phyloP scores from a whole-genome alignment of 2,113 vertebrate species.

The Spea bombifrons region DNA sequence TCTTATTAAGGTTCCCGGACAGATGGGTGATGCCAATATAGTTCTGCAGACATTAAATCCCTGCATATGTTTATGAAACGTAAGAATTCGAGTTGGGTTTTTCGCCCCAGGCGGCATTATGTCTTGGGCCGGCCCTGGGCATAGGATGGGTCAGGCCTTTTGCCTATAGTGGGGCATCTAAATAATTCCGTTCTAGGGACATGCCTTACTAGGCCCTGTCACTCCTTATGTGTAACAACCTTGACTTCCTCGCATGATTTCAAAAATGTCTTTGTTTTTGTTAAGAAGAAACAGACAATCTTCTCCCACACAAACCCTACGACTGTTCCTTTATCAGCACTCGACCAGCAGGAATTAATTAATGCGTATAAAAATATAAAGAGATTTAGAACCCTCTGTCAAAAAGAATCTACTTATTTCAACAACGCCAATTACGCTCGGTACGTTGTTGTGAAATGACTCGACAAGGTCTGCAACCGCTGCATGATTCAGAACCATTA shows the following conservation, averaged over 20 bases:
- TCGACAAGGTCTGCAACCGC: not conserved
- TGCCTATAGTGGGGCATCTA: too few species aligned
- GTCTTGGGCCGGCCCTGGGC: too few species aligned
- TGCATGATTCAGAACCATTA: not conserved
- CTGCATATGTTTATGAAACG: not conserved
- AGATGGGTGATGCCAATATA: not conserved
- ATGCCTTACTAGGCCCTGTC: too few species aligned
- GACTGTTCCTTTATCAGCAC: not conserved
- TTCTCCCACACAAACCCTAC: not conserved
- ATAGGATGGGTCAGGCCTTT: too few species aligned
- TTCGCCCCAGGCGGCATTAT: too few species aligned
- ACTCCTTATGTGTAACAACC: too few species aligned
- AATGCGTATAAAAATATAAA: not conserved
- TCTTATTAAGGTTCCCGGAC: slow-evolving; percentile 21
- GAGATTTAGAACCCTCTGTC: not conserved
- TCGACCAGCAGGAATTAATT: not conserved
- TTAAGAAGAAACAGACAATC: not conserved
- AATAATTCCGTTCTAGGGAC: too few species aligned
- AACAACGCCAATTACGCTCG: not conserved
- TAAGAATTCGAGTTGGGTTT: not conserved
- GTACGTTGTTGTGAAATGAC: too few species aligned
- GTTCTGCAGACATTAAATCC: not conserved
- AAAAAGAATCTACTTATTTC: not conserved
- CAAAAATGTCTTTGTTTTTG: too few species aligned
- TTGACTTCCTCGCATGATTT: too few species aligned